Evolutionary conservation across 2,888 invertebrate species (phyloP).

Genomic region (Coelinius sp.): DNA sequence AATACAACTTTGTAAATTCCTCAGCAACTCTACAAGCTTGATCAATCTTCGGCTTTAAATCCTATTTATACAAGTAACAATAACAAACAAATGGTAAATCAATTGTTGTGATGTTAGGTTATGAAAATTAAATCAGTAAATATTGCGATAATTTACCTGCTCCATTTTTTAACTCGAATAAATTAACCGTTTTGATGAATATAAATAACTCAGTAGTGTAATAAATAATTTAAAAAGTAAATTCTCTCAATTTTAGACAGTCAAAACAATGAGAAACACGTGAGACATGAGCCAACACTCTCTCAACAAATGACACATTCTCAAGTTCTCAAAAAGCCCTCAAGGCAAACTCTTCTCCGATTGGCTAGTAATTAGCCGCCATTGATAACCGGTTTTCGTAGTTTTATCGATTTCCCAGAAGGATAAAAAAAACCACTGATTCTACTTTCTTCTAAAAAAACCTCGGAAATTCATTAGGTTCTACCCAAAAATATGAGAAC

Average conservation of each 20-base stretch:
- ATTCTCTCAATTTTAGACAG: not conserved
- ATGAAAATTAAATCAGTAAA: not conserved
- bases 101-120: not conserved
- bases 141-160: slow-evolving; percentile 23
- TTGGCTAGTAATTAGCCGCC: slow-evolving; percentile 17
- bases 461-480: not conserved
- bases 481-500: not conserved
- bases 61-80: slow-evolving; percentile 64
- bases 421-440: not conserved
- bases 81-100: not conserved
- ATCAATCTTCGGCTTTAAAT: slow-evolving; percentile 79
- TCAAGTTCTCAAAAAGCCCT: not conserved
- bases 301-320: slow-evolving; percentile 34
- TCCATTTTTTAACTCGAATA: slow-evolving; percentile 21
- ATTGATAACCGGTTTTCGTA: not conserved
- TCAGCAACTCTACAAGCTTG: slow-evolving; percentile 89
- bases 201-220: not conserved
- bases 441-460: not conserved
- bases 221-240: not conserved
- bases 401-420: not conserved
- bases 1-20: slow-evolving; percentile 91
- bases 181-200: not conserved
- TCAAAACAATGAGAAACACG: slow-evolving; percentile 26
- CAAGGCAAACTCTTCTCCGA: not conserved
- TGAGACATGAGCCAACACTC: slow-evolving; percentile 22